Base-by-base conservation (phyloP, 2,113 vertebrate species). In the Heterotis niloticus region DNA sequence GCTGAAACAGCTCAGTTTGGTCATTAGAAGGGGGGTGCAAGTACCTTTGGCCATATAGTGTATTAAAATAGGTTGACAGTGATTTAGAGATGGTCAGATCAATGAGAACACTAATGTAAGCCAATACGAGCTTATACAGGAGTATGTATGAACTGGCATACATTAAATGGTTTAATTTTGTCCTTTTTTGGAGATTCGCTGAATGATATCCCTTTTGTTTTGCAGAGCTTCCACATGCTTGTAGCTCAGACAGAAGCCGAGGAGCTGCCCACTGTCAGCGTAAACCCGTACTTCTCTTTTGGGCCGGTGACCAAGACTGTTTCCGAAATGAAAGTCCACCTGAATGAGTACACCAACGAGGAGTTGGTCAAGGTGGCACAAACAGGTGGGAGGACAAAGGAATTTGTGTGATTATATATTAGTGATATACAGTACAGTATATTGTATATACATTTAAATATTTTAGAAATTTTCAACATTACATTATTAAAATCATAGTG, bases 231-330 rank as follows among this genome's bases (percentile, higher is more conserved):
- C 85, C 92, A 93, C 81, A 92, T 91, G 91, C 88, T 93, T 71
- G 88, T 90, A 10, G 92, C 91, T 59, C 92, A 93, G 88, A 93
- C 89, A 0, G 92, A 92, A 65, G 89, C 90, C 0, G 92, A 93
- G 81, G 91, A 92, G 84, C 85, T 93, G 79, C 92, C 92, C 0
- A 87, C 88, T 0, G 92, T 93, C n/a, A 86, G 34, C 5, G 92
- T 93, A 67, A 93, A 93, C 79, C 91, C 91, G 4, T 93, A 93
- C 86, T 93, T 92, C 87, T 82, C 84, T 80, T 93, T 93, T 0
- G 90, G 86, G 34, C 66, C 91, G 0, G 90, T 93, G 68, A 91
- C 85, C 0, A 93, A 93, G 82, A 86, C 91, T 0, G 89, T 92
- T 17, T 93, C 92, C 0, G 92, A 93, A 85, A 88, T 93, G 88